Conservation (phyloP, 2,888 invertebrate genomes). For the Gnatocerus cornutus region DNA sequence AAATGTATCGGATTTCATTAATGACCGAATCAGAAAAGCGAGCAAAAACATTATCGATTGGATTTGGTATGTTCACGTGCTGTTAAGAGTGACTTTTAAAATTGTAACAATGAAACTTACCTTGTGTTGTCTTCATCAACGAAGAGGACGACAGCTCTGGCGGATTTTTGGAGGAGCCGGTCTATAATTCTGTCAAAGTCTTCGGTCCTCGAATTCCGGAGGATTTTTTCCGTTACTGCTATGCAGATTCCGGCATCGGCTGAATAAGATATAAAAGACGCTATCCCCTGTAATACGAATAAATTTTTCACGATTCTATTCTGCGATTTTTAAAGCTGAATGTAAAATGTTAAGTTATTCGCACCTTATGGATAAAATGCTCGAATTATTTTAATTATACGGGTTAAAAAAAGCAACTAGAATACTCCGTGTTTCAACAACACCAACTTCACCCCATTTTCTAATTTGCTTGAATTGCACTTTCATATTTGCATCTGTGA, state of each 20-base stretch:
- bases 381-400: too few species aligned
- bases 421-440: too few species aligned
- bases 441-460: conserved; percentile 1
- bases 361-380: not conserved
- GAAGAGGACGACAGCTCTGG: conserved; percentile 80
- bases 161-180: conserved; percentile 74
- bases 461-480: conserved; percentile 21
- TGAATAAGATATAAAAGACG: conserved; percentile 74
- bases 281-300: conserved; percentile 72
- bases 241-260: conserved; percentile 73
- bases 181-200: conserved; percentile 77
- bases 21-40: conserved; percentile 32
- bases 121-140: conserved; percentile 82
- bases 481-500: conserved; percentile 1
- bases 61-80: too few species aligned
- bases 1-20: conserved; percentile 46
- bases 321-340: conserved; percentile 28
- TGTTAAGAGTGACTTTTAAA: too few species aligned
- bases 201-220: conserved; percentile 74
- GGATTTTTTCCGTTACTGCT: conserved; percentile 75
- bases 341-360: conserved; percentile 30
- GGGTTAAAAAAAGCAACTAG: too few species aligned
- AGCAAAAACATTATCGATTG: conserved; percentile 44
- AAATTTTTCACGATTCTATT: conserved; percentile 37
- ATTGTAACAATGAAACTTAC: conserved; percentile 61